Conservation (phyloP, 1,140 invertebrate species). For the Drosophila tani region DNA sequence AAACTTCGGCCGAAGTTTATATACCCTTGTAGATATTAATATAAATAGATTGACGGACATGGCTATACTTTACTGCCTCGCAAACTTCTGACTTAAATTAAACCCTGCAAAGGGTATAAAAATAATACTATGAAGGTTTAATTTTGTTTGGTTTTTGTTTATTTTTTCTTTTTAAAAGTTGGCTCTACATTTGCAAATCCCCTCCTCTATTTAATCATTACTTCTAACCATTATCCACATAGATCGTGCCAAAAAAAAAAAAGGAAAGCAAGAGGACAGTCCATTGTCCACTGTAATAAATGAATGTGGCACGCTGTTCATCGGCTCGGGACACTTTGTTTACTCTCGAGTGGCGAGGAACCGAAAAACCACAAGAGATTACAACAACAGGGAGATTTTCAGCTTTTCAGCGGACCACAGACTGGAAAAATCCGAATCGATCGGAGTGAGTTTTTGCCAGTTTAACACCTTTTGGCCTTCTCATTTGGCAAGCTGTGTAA, state of each 20-base stretch:
- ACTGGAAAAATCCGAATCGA: conserved; percentile 6
- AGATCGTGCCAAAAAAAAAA: conserved; percentile 64
- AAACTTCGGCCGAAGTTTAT: no score
- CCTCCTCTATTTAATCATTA: background rate
- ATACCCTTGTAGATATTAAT: no score
- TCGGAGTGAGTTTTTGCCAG: conserved; percentile 79
- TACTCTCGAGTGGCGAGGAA: conserved; percentile 55
- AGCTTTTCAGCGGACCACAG: conserved; percentile 71
- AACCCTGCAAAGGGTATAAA: no score
- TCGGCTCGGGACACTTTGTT: conserved; percentile 62
- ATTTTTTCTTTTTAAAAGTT: background rate
- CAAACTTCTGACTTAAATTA: no score
- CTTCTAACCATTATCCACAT: conserved; percentile 19
- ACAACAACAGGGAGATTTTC: conserved; percentile 62
- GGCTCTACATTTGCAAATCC: conserved; percentile 6
- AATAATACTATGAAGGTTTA: no score
- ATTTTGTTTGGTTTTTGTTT: no score
- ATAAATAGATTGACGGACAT: no score
- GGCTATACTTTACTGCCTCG: no score
- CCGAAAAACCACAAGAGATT: conserved; percentile 46
- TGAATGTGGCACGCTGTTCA: conserved; percentile 44
- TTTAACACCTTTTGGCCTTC: conserved; percentile 78
- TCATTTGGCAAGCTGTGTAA: conserved; percentile 76
- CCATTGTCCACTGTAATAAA: conserved; percentile 61
- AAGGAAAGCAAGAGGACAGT: background rate